A percentile compares a stretch with the other conserved stretches of the same genome.
Evolutionary conservation across 2,797 vertebrate genomes (phyloP).

Genomic region (Neostethus bicornis): DNA sequence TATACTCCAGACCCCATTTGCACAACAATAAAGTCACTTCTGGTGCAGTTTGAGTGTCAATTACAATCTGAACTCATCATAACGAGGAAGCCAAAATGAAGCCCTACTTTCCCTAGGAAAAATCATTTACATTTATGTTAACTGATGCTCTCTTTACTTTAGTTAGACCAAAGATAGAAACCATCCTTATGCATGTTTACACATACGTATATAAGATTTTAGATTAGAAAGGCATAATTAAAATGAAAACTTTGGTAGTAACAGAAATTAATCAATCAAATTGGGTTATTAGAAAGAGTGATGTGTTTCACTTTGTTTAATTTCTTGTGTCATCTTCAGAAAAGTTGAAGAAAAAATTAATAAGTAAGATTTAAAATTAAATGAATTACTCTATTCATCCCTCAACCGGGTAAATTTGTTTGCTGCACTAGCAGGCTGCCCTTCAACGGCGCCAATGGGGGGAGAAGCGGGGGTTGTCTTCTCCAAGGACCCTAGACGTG

Average conservation of each 20-base stretch:
- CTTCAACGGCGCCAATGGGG: no score
- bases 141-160: slow-evolving; percentile 52
- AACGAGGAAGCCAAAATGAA: slow-evolving; percentile 29
- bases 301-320: slow-evolving; percentile 1
- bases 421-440: no score
- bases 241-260: slow-evolving; percentile 28
- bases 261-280: slow-evolving; percentile 3
- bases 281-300: slow-evolving; percentile 10
- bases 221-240: slow-evolving; percentile 37
- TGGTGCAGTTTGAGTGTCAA: slow-evolving; percentile 54
- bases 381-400: no score
- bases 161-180: slow-evolving; percentile 50
- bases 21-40: slow-evolving; percentile 66
- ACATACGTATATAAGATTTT: neutral
- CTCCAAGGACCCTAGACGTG: no score
- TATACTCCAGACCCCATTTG: slow-evolving; percentile 63
- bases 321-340: slow-evolving; percentile 23
- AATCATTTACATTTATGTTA: slow-evolving; percentile 56
- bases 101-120: slow-evolving; percentile 32
- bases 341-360: slow-evolving; percentile 19
- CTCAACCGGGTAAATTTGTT: no score
- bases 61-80: slow-evolving; percentile 45
- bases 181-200: slow-evolving; percentile 2
- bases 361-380: no score
- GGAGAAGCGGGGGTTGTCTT: no score